Percentiles rank a stretch among this genome's conserved stretches.
Evolutionary conservation across 2,888 invertebrate genomes (phyloP).

Genomic region (Pasiphila rectangulata): DNA sequence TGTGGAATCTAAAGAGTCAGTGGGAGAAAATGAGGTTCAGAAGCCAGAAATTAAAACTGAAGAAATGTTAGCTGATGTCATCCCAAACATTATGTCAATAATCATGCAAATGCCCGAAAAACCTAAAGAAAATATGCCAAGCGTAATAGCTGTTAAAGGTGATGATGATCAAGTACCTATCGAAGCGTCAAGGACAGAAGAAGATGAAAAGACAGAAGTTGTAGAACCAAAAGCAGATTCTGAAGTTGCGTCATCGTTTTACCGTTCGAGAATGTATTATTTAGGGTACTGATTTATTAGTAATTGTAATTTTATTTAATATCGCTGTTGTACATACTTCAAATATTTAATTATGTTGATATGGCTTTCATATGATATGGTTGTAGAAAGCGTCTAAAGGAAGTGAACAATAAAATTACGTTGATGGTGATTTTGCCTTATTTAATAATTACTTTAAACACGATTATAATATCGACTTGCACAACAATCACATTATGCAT

Average conservation of each 20-base stretch:
- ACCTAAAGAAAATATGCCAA: slow-evolving; percentile 24
- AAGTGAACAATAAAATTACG: slow-evolving; percentile 21
- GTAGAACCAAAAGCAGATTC: slow-evolving; percentile 52
- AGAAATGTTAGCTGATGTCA: slow-evolving; percentile 32
- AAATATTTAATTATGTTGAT: no score
- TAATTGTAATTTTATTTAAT: slow-evolving; percentile 17
- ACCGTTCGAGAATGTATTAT: slow-evolving; percentile 63
- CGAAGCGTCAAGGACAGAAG: slow-evolving; percentile 16
- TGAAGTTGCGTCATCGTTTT: slow-evolving; percentile 69
- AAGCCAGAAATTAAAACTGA: slow-evolving; percentile 33
- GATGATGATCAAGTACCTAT: slow-evolving; percentile 19
- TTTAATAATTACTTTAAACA: no score
- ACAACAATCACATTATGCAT: no score
- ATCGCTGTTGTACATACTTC: background rate
- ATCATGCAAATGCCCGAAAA: slow-evolving; percentile 30
- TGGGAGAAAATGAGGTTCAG: slow-evolving; percentile 32
- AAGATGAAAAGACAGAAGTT: slow-evolving; percentile 34
- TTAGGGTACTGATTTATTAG: slow-evolving; percentile 32
- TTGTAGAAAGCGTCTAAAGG: slow-evolving; percentile 5
- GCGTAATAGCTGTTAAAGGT: slow-evolving; percentile 27
- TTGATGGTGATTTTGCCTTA: no score
- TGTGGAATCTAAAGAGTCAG: slow-evolving; percentile 25
- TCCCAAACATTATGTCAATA: slow-evolving; percentile 44
- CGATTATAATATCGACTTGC: no score
- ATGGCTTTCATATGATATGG: no score